phyloP scores from a whole-genome alignment of 2,113 vertebrate species.

The Tricholaema leucomelas region DNA sequence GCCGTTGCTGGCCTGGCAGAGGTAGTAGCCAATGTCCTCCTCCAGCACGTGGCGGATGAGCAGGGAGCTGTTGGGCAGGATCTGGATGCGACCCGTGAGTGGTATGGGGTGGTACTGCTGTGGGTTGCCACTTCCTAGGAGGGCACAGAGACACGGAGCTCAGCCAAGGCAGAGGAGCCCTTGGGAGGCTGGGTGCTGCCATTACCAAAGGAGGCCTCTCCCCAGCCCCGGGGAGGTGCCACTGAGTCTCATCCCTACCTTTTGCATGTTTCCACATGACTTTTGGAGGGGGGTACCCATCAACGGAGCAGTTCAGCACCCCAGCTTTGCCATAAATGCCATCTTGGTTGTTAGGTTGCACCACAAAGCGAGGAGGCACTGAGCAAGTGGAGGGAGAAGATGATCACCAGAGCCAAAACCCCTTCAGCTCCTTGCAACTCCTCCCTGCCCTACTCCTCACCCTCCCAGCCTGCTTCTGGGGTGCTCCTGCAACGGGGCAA shows the following conservation, averaged over 20 bases:
- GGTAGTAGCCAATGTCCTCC: slow-evolving; percentile 97
- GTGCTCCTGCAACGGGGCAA: accelerated
- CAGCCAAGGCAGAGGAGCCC: background rate
- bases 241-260: slow-evolving; percentile 61
- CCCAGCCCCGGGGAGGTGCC: accelerated
- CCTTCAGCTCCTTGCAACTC: accelerated
- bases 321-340: slow-evolving; percentile 96
- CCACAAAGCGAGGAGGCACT: slow-evolving; percentile 97
- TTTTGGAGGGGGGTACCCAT: slow-evolving; percentile 96
- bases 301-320: slow-evolving; percentile 95
- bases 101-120: slow-evolving; percentile 98
- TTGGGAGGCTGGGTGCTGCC: accelerated
- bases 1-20: slow-evolving; percentile 98
- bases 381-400: background rate
- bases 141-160: background rate
- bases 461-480: background rate
- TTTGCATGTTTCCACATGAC: slow-evolving; percentile 99
- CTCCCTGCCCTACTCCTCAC: background rate
- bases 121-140: slow-evolving; percentile 90
- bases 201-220: accelerated
- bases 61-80: slow-evolving; percentile 94
- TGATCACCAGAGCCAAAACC: accelerated
- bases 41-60: slow-evolving; percentile 96
- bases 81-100: slow-evolving; percentile 96
- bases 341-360: slow-evolving; percentile 98